Conservation (phyloP, 2,797 vertebrate genomes). For the Sphenodon punctatus region DNA sequence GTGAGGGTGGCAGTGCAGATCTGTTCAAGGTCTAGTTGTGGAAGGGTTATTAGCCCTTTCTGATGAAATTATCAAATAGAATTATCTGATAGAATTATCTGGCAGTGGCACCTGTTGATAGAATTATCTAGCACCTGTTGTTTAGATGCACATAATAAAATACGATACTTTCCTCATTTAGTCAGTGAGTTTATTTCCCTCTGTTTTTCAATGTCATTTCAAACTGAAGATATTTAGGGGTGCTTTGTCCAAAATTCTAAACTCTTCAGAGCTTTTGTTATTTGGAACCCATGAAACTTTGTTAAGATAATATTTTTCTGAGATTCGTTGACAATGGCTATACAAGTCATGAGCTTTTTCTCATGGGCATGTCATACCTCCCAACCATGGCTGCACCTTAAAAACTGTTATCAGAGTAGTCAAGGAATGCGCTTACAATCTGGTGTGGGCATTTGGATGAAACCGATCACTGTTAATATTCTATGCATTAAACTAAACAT, state of each 20-base stretch:
- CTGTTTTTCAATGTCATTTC: slow-evolving; percentile 36
- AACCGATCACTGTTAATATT: too few species aligned
- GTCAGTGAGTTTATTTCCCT: slow-evolving; percentile 31
- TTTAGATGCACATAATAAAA: slow-evolving; percentile 16
- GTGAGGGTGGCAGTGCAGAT: neutral
- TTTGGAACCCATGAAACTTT: slow-evolving; percentile 22
- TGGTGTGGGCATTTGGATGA: too few species aligned
- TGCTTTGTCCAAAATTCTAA: slow-evolving; percentile 40
- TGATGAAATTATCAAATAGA: too few species aligned
- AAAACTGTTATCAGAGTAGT: neutral
- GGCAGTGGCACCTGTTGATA: too few species aligned
- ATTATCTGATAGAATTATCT: too few species aligned
- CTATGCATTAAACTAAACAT: too few species aligned
- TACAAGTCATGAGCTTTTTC: neutral
- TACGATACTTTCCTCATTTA: slow-evolving; percentile 7
- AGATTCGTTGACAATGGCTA: slow-evolving; percentile 12
- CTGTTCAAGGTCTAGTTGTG: neutral
- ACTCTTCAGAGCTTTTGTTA: slow-evolving; percentile 33
- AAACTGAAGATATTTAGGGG: slow-evolving; percentile 41
- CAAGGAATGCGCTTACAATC: too few species aligned
- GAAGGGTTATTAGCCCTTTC: neutral
- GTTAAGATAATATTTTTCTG: slow-evolving; percentile 25
- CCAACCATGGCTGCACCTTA: neutral
- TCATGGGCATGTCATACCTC: neutral
- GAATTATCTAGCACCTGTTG: slow-evolving; percentile 14